Base-by-base conservation (phyloP, 2,888 invertebrate genomes). In the Julus scanicus region DNA sequence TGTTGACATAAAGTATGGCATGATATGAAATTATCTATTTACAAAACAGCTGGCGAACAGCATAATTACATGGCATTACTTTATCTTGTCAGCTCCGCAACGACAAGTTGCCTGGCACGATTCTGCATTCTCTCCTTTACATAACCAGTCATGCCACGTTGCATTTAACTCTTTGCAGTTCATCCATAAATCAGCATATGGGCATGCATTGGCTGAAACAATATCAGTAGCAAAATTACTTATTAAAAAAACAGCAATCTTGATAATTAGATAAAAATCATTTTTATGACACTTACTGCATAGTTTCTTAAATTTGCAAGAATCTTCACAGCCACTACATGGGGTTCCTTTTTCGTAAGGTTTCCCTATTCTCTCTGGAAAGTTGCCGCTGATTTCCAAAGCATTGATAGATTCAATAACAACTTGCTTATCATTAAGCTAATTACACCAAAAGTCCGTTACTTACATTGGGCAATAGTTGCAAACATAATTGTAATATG, bases 381-480 rank as follows among this genome's bases (percentile, higher is more conserved):
- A 93, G 92, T 96, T 96, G 15, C 96, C 96, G 53, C 96, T 84
- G 57, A 85, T 48, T n/a, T 8, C 40, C 17, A 57, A 86, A 49
- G 11, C n/a, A 86, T 49, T 2, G 29, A 71, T 29, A 29, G 29
- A 71, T n/a, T n/a, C n/a, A n/a, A n/a, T n/a, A n/a, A n/a, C n/a
- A n/a, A n/a, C n/a, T n/a, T n/a, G n/a, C n/a, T n/a, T n/a, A n/a
- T n/a, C n/a, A n/a, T n/a, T n/a, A n/a, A n/a, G n/a, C n/a, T n/a
- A n/a, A n/a, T n/a, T n/a, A n/a, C n/a, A n/a, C n/a, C n/a, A n/a
- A 71, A 29, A 29, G 20, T 29, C n/a, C 8, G 29, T 20, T 89
- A 93, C 95, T 94, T 93, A 96, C 96, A 94, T 95, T 37, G 96
- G 96, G 91, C 96, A 96, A 92, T 96, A 96, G 93, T 96, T 96